Base-by-base conservation (phyloP, 2,113 vertebrate species). In the Heterotilapia buettikoferi region DNA sequence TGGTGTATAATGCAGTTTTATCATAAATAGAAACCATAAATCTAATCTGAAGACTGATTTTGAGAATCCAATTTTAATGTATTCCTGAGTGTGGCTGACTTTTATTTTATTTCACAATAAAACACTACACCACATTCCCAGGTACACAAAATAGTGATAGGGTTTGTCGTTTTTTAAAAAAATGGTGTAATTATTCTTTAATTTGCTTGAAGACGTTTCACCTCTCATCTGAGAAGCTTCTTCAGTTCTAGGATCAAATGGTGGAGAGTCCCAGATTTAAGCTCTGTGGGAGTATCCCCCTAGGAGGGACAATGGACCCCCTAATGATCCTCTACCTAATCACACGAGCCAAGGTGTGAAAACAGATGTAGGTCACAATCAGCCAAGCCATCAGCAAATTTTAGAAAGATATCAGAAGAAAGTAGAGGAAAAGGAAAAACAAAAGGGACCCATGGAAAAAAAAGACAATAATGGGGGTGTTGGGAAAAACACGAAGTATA, bases 121-220 rank as follows among this genome's bases (percentile, higher is more conserved):
- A 53, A 53, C 52, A 53, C 52, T n/a, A 53, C 9, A 53, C 7
- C 9, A 52, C 50, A 52, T 19, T 19, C 18, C 50, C 19, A 21
- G 19, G 52, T 53, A 53, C 0, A 21, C 52, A 53, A 53, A 21
- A 21, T 53, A 53, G 0, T 53, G 52, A 53, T 1, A 53, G 19
- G 9, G 19, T 2, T n/a, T 0, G 0, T 5, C 6, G n/a, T 19
- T 36, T n/a, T 3, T 3, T n/a, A n/a, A n/a, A n/a, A n/a, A 5
- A 53, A n/a, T 5, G 29, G 50, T 53, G 0, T 53, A 53, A 53
- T 53, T 21, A 53, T 53, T 53, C 0, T 21, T 21, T 54, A 54
- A 0, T 54, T 21, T 54, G n/a, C 5, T 54, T 54, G 10, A 0
- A 54, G 53, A 24, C 0, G 0, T 54, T 54, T 54, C n/a, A 6